These are phyloP conservation scores for Pelecanoides urinatrix DNA, from an alignment of 2,113 vertebrate genomes.

Conservation along the genomic window DNA sequence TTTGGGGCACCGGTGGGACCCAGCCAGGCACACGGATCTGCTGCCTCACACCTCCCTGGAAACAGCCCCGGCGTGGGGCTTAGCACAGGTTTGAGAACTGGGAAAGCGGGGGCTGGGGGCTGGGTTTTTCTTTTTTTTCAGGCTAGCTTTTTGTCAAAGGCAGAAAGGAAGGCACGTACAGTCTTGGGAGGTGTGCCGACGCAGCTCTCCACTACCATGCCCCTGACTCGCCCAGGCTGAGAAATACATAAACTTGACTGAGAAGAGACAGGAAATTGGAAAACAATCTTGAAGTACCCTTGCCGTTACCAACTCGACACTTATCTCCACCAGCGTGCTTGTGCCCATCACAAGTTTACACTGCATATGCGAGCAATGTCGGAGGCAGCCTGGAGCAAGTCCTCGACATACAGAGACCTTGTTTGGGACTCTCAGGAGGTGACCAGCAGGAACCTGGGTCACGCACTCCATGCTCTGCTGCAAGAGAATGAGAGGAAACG, in stretches of 20 bases:
- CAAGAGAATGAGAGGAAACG: no score
- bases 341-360: no score
- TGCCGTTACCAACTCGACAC: no score
- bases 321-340: neutral
- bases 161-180: neutral
- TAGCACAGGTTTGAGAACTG: neutral
- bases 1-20: rapidly evolving
- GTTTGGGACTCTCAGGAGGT: neutral
- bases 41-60: neutral
- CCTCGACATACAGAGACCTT: neutral
- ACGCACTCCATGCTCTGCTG: neutral
- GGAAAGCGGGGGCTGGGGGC: neutral
- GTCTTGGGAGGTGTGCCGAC: neutral
- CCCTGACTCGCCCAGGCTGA: neutral
- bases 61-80: no score
- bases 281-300: neutral
- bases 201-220: neutral
- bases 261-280: neutral
- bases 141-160: neutral
- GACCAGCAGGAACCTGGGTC: neutral
- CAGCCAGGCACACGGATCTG: rapidly evolving
- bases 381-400: neutral
- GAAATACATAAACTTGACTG: neutral
- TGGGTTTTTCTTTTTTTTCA: neutral
- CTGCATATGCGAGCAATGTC: no score